Percentiles rank a stretch among this genome's conserved stretches.
phyloP scores from a whole-genome alignment of 2,888 invertebrate genomes.

The Drosophila setosimentum region DNA sequence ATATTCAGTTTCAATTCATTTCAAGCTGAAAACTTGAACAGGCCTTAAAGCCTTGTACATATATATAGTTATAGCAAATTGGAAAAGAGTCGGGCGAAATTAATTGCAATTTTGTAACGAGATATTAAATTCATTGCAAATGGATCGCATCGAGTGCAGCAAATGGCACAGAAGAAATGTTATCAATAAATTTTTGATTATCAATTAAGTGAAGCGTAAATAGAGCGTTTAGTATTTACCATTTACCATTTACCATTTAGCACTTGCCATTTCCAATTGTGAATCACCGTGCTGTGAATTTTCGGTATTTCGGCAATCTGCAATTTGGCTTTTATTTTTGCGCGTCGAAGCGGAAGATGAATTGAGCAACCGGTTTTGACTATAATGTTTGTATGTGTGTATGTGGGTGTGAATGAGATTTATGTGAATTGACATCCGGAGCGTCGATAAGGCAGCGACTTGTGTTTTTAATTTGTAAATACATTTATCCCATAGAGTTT shows the following conservation, averaged over 20 bases:
- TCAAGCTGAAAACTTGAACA: not conserved
- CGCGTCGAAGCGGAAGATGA: slow-evolving; percentile 65
- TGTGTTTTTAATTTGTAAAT: slow-evolving; percentile 14
- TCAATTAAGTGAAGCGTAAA: slow-evolving; percentile 73
- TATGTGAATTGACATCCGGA: slow-evolving; percentile 51
- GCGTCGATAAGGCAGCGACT: slow-evolving; percentile 17
- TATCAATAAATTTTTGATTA: slow-evolving; percentile 73
- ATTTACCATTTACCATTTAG: slow-evolving; percentile 22
- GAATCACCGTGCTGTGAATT: slow-evolving; percentile 27
- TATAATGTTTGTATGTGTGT: not conserved
- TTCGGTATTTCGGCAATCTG: slow-evolving; percentile 36
- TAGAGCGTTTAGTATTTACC: slow-evolving; percentile 40
- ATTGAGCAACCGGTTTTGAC: slow-evolving; percentile 20
- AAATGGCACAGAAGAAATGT: slow-evolving; percentile 60
- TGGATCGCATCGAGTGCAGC: slow-evolving; percentile 23
- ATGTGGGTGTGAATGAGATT: slow-evolving; percentile 47
- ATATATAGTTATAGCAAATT: not conserved
- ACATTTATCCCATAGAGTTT: not conserved
- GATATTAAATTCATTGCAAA: slow-evolving; percentile 27
- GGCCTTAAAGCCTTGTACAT: slow-evolving; percentile 3
- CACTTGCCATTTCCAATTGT: slow-evolving; percentile 21
- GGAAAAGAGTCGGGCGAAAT: slow-evolving; percentile 20
- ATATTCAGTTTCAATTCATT: slow-evolving; percentile 2
- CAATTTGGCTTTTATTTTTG: slow-evolving; percentile 61
- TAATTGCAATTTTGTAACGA: slow-evolving; percentile 24